Base-by-base conservation (phyloP, 2,113 vertebrate species). In the Sorex fumeus region DNA sequence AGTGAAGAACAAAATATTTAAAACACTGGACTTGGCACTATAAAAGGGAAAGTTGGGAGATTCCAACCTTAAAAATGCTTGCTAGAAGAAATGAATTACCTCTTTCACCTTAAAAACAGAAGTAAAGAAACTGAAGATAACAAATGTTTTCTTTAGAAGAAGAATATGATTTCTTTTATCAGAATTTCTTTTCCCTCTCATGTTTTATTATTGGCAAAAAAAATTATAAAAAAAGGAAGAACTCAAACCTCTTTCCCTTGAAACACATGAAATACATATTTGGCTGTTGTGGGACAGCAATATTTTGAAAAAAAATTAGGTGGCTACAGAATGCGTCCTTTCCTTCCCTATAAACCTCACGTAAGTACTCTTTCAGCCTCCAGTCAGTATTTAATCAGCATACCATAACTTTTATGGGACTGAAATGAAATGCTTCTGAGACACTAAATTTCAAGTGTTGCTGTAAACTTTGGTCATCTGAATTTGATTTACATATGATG, bases 341-440 rank as follows among this genome's bases (percentile, higher is more conserved):
- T 92, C 93, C 95, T 96, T 84, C 71, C 74, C 95, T 96, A 85
- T 97, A 96, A 97, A 97, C 94, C 92, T 94, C 95, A 91, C 78
- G 95, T 95, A 96, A 97, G 85, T 30, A 81, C 96, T 96, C 97
- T 95, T 97, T 97, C 95, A 97, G 90, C 91, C 71, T 94, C 96
- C 96, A 97, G 96, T 96, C 96, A 91, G 95, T 97, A 79, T 97
- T 97, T 98, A 98, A 97, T 98, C 97, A 98, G 97, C 0, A 57
- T 76, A 96, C 94, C 97, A 95, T 97, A 97, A 97, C 96, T 98
- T 98, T 97, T 97, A 97, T 97, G 95, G 95, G 95, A 70, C 84
- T 91, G 96, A 96, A 98, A 96, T 96, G 96, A 95, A 96, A 92
- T 88, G 96, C 95, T 97, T 96, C 96, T 95, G 93, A 97, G 97